Percentiles rank a stretch among this genome's conserved stretches.
phyloP scores from a whole-genome alignment of 2,113 vertebrate species.

The Hemibagrus wyckioides region DNA sequence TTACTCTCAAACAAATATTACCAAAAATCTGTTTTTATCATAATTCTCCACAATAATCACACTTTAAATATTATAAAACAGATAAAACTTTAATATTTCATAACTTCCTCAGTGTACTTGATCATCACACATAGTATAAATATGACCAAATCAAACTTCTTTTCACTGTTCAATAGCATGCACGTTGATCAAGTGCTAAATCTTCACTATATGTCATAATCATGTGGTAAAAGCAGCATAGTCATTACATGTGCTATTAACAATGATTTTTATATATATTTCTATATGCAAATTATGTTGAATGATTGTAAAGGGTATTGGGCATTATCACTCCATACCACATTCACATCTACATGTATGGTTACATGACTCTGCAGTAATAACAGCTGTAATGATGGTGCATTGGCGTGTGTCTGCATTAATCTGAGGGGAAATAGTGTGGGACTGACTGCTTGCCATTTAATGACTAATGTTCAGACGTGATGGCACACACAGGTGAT shows the following conservation, averaged over 20 bases:
- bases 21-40: neutral
- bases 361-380: slow-evolving; percentile 9
- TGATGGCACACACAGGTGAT: slow-evolving; percentile 45
- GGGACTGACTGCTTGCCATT: slow-evolving; percentile 44
- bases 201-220: neutral
- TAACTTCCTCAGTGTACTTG: neutral
- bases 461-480: slow-evolving; percentile 47
- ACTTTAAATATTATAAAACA: neutral
- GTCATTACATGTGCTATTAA: neutral
- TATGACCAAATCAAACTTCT: neutral
- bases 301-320: neutral
- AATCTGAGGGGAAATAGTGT: slow-evolving; percentile 29
- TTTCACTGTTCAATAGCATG: neutral
- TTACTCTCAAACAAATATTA: neutral
- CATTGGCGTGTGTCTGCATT: slow-evolving; percentile 26
- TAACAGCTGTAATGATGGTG: slow-evolving; percentile 23
- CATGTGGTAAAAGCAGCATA: neutral
- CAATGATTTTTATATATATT: neutral
- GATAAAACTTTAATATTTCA: neutral
- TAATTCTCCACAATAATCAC: neutral
- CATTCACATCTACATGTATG: slow-evolving; percentile 7
- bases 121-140: neutral
- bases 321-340: neutral
- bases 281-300: neutral
- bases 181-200: neutral